These are phyloP conservation scores for Strix aluco DNA, from an alignment of 2,113 vertebrate genomes.

Conservation along the genomic window DNA sequence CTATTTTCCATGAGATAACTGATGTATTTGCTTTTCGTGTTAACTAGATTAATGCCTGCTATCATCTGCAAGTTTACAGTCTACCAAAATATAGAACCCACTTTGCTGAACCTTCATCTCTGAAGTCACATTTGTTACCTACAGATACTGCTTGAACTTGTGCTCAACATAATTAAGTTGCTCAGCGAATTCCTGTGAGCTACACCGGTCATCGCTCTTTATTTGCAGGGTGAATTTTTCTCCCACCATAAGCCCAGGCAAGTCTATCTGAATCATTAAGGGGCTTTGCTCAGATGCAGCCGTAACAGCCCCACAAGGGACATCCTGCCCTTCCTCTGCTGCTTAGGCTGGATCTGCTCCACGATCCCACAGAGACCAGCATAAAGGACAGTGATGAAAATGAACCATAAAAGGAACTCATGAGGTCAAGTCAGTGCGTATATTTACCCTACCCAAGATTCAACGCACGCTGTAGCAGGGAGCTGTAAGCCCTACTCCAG, in stretches of 20 bases:
- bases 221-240: slow-evolving; percentile 3
- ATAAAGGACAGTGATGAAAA: slow-evolving; percentile 62
- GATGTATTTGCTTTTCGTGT: neutral
- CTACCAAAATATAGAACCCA: neutral
- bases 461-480: fast-evolving
- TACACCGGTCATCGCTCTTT: neutral
- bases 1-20: slow-evolving; percentile 18
- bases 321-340: slow-evolving; percentile 27
- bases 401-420: slow-evolving; percentile 49
- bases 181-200: neutral
- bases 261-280: slow-evolving; percentile 31
- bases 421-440: neutral
- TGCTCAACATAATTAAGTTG: neutral
- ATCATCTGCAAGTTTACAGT: neutral
- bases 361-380: neutral
- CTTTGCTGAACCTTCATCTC: neutral
- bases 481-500: neutral
- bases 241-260: neutral
- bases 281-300: neutral
- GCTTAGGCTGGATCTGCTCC: neutral
- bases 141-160: neutral
- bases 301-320: slow-evolving; percentile 50
- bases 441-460: neutral
- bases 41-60: slow-evolving; percentile 41
- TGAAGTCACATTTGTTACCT: neutral